Conservation (phyloP, 1,140 invertebrate species). For the Formica selysi region DNA sequence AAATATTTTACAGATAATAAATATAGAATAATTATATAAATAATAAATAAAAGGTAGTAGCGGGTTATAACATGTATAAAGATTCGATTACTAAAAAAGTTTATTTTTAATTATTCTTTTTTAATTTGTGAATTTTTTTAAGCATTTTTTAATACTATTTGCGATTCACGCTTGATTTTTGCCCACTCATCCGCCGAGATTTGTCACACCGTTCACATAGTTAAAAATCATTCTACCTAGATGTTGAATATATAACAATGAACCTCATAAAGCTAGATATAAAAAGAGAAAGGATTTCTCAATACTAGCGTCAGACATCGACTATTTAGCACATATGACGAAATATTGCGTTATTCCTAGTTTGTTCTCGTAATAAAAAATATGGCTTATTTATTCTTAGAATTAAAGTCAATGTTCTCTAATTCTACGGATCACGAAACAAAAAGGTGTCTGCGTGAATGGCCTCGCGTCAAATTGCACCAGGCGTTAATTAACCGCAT, state of each 20-base stretch:
- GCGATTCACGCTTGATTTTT: neutral
- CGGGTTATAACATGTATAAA: too few species aligned
- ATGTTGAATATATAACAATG: neutral
- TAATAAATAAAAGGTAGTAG: too few species aligned
- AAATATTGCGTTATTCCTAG: neutral
- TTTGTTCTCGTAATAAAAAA: slow-evolving; percentile 10
- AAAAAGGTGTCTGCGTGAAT: slow-evolving; percentile 23
- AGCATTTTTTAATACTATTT: neutral
- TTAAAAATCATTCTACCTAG: slow-evolving; percentile 1
- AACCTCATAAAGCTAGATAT: neutral
- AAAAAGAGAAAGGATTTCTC: slow-evolving; percentile 8
- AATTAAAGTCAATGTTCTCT: slow-evolving; percentile 12
- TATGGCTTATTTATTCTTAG: neutral
- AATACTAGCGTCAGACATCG: neutral
- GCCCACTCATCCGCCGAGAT: neutral
- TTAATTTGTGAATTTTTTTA: too few species aligned
- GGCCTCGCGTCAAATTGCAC: neutral
- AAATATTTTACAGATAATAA: too few species aligned
- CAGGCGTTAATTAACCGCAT: slow-evolving; percentile 37
- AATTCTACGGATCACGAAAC: slow-evolving; percentile 32
- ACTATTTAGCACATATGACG: neutral
- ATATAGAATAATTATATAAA: neutral
- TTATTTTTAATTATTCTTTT: too few species aligned
- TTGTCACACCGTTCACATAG: neutral
- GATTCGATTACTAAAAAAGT: too few species aligned